Base-by-base conservation (phyloP, 2,797 vertebrate species). In the Simalia tracyae region DNA sequence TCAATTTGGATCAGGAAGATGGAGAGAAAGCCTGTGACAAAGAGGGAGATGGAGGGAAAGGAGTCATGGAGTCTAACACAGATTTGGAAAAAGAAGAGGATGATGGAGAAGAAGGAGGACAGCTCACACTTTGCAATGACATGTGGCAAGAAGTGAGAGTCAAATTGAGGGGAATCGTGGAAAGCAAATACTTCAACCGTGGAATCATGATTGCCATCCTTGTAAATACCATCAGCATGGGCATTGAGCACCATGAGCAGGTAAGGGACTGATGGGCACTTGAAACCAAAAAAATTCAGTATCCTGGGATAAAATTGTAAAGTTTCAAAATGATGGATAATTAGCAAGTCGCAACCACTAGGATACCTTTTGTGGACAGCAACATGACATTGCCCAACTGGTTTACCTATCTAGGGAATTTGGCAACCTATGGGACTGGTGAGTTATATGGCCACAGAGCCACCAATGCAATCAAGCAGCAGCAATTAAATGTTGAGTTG, bases 211-310 rank as follows among this genome's bases (percentile, higher is more conserved):
- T 99, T 9, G 99, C 99, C 56, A 99, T 99, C 91, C 98, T 99
- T 12, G 98, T 99, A 96, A 99, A 99, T 96, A 99, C 99, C 3
- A 98, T 99, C 97, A 99, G 99, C 95, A 99, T 99, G 99, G 99
- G 99, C 96, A 99, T 99, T 0, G 99, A 99, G 95, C 99, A 99
- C 95, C 99, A 99, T 0, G 98, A 99, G 92, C 99, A 99, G 99
- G 99, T 99, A 97, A 97, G 95, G 15, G 15, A 11, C 15, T 63
- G 54, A 2, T 15, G 76, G n/a, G 31, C 84, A 19, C 28, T 19
- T 8, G 14, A 31, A 46, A 9, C 36, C 26, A 81, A 46, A 17
- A 36, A 87, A 57, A 57, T 14, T 76, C 12, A 9, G 26, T 17
- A 42, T 24, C 11, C 24, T 63, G 50, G n/a, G 28, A 46, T 50